Evolutionary conservation across 2,113 vertebrate genomes (phyloP).

Genomic region (Corynorhinus townsendii): DNA sequence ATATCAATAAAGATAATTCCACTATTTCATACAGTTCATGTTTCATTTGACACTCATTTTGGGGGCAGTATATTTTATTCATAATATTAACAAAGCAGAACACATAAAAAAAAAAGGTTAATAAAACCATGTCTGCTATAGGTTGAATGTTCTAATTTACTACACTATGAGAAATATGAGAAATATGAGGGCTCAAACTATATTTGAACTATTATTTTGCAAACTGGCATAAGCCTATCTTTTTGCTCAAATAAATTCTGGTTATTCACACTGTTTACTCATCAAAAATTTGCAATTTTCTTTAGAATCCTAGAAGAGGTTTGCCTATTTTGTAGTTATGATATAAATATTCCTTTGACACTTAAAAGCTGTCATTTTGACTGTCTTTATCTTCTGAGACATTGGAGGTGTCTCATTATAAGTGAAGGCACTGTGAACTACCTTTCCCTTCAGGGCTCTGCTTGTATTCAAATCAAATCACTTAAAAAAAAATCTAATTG

Average conservation of each 20-base stretch:
- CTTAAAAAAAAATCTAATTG: neutral
- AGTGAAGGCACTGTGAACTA: neutral
- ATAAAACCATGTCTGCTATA: neutral
- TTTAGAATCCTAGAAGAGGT: neutral
- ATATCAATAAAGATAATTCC: neutral
- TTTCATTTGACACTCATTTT: neutral
- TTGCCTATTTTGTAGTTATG: neutral
- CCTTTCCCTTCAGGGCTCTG: neutral
- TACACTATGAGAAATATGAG: neutral
- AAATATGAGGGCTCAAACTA: neutral
- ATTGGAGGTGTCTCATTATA: neutral
- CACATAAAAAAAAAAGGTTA: neutral
- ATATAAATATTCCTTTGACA: neutral
- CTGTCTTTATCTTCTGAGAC: neutral
- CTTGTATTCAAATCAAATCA: neutral
- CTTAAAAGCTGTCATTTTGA: neutral
- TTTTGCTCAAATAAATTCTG: constrained; percentile 1
- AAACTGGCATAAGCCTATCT: neutral
- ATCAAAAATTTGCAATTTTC: neutral
- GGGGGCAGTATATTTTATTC: constrained; percentile 22
- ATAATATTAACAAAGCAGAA: constrained; percentile 21
- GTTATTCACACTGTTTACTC: neutral
- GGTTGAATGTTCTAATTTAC: neutral
- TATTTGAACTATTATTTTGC: neutral
- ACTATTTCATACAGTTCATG: neutral